These are phyloP conservation scores for Araneus ventricosus DNA, from an alignment of 1,140 invertebrate species.

Conservation along the genomic window DNA sequence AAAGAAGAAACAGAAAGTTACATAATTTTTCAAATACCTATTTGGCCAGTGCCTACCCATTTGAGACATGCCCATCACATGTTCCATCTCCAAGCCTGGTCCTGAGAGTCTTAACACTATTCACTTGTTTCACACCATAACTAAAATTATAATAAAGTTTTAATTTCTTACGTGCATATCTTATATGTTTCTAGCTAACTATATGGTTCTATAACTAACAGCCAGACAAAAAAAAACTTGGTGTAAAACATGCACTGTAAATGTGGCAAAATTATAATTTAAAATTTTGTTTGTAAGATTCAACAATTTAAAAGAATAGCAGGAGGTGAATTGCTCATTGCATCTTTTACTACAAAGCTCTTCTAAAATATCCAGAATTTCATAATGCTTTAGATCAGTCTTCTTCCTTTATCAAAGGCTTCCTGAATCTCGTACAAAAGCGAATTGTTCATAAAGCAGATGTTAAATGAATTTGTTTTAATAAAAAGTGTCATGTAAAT, in stretches of 20 bases:
- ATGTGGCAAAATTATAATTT: neutral
- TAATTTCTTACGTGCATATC: no score
- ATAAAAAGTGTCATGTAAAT: no score
- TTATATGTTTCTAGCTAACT: no score
- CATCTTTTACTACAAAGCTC: conserved; percentile 15
- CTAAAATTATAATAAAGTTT: conserved; percentile 76
- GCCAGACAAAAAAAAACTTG: neutral
- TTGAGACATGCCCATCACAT: conserved; percentile 79
- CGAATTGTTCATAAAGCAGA: neutral
- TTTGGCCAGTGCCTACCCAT: conserved; percentile 80
- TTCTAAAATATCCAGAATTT: conserved; percentile 54
- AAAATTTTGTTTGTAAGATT: neutral
- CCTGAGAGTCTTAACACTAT: conserved; percentile 79
- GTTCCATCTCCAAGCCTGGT: conserved; percentile 78
- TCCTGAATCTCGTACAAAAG: neutral
- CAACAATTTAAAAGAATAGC: neutral
- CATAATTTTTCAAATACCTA: conserved; percentile 78
- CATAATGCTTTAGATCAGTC: conserved; percentile 32
- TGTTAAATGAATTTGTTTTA: neutral
- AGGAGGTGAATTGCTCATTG: conserved; percentile 42
- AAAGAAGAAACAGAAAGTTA: no score
- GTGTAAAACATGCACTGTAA: neutral
- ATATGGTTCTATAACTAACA: neutral
- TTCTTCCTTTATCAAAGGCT: neutral
- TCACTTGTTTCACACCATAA: conserved; percentile 79